Percentiles rank a stretch among this genome's conserved stretches.
These are phyloP conservation scores for Aleiodes sp. DNA, from an alignment of 1,140 invertebrate genomes.

Conservation along the genomic window DNA sequence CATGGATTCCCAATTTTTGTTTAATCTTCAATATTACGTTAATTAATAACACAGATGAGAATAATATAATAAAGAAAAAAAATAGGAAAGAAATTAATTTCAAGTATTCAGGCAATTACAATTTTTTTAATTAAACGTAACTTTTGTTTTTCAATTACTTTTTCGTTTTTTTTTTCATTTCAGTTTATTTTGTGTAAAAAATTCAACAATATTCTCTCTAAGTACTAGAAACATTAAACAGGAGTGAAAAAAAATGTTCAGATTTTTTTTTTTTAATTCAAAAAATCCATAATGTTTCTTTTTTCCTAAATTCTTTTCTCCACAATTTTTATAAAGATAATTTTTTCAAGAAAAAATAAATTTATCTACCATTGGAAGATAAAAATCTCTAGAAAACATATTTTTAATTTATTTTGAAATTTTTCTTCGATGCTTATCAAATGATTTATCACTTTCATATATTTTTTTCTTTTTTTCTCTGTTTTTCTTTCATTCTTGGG, in stretches of 20 bases:
- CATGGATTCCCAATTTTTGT: too few species aligned
- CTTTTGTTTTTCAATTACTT: too few species aligned
- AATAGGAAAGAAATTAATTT: too few species aligned
- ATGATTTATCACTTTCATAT: neutral
- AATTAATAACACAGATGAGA: too few species aligned
- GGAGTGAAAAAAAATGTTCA: too few species aligned
- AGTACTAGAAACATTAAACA: conserved; percentile 33
- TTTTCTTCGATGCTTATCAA: neutral
- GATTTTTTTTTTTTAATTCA: too few species aligned
- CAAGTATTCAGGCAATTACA: too few species aligned
- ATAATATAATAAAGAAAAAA: too few species aligned
- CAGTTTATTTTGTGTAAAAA: conserved; percentile 49
- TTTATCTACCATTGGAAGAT: neutral
- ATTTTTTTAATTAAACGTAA: too few species aligned
- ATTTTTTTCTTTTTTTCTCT: neutral
- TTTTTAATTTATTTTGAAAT: neutral
- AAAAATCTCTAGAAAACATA: neutral
- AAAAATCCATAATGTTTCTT: too few species aligned
- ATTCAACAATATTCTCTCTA: conserved; percentile 49
- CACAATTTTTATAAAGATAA: neutral
- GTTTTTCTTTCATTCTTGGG: neutral
- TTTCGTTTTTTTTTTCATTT: conserved; percentile 41
- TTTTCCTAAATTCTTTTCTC: too few species aligned
- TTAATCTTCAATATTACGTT: too few species aligned
- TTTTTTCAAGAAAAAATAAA: neutral